These are phyloP conservation scores for Epinotia ramella DNA, from an alignment of 2,888 invertebrate genomes.

Conservation along the genomic window DNA sequence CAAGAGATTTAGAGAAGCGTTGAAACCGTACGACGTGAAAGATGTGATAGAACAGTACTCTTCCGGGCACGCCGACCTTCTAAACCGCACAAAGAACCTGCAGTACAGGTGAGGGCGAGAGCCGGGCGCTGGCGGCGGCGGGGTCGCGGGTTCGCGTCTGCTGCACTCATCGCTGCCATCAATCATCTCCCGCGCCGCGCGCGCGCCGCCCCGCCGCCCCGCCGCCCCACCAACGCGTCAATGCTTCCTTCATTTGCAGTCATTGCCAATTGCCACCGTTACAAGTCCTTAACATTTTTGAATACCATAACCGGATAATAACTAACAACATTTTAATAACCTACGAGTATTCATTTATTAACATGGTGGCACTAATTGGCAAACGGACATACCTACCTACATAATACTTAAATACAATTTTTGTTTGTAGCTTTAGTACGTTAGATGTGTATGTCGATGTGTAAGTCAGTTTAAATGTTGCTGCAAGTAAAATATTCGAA, in stretches of 20 bases:
- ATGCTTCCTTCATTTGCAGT: conserved; percentile 38
- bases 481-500: neutral
- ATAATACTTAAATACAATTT: neutral
- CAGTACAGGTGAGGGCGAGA: conserved; percentile 89
- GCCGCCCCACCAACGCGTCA: conserved; percentile 14
- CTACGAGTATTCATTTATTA: conserved; percentile 6
- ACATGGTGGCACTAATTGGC: conserved; percentile 50
- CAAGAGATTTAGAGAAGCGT: conserved; percentile 95
- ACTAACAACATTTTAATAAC: conserved; percentile 16
- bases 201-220: conserved; percentile 26
- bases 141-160: conserved; percentile 44
- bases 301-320: conserved; percentile 9
- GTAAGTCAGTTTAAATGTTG: conserved; percentile 24
- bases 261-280: conserved; percentile 44
- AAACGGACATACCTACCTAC: conserved; percentile 29
- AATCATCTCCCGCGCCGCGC: conserved; percentile 16
- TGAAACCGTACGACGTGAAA: conserved; percentile 97
- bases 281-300: conserved; percentile 9
- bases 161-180: conserved; percentile 56
- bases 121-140: conserved; percentile 26
- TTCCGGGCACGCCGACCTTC: conserved; percentile 94
- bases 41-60: conserved; percentile 97
- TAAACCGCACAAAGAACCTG: conserved; percentile 94
- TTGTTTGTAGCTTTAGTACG: conserved; percentile 31
- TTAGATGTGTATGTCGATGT: conserved; percentile 28